These are phyloP conservation scores for Cyprinodon tularosa DNA, from an alignment of 2,113 vertebrate genomes.

Conservation along the genomic window DNA sequence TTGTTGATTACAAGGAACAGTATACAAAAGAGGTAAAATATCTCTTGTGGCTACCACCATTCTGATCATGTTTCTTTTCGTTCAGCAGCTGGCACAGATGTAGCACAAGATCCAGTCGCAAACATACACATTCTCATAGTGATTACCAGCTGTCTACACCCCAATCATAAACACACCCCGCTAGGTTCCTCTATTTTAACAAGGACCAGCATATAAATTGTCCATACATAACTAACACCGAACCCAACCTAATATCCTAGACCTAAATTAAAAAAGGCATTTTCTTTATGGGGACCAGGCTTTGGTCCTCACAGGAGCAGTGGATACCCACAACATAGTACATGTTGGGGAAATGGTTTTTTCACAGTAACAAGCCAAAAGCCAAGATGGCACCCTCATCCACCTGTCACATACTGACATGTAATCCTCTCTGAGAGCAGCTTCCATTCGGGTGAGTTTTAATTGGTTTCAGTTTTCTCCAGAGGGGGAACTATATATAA, in stretches of 20 bases:
- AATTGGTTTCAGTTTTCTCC: slow-evolving; percentile 63
- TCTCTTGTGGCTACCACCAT: background rate
- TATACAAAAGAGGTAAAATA: slow-evolving; percentile 8
- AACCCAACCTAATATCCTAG: too few relatives aligned
- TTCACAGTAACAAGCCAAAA: slow-evolving; percentile 4
- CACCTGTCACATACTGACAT: slow-evolving; percentile 40
- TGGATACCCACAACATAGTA: too few relatives aligned
- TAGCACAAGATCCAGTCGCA: background rate
- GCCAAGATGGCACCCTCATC: slow-evolving; percentile 31
- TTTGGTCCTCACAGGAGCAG: too few relatives aligned
- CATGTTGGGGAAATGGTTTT: too few relatives aligned
- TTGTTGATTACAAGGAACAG: slow-evolving; percentile 54
- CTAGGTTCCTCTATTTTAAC: too few relatives aligned
- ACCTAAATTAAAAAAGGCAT: too few relatives aligned
- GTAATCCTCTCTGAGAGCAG: slow-evolving; percentile 19
- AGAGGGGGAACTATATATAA: slow-evolving; percentile 31
- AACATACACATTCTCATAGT: too few relatives aligned
- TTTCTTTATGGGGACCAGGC: too few relatives aligned
- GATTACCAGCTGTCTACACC: background rate
- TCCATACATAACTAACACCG: too few relatives aligned
- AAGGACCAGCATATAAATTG: too few relatives aligned
- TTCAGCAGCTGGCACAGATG: slow-evolving; percentile 45
- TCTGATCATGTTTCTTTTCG: background rate
- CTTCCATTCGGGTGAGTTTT: slow-evolving; percentile 49
- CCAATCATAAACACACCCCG: background rate